Base-by-base conservation (phyloP, 2,797 vertebrate species). In the Cephalopachus bancanus region DNA sequence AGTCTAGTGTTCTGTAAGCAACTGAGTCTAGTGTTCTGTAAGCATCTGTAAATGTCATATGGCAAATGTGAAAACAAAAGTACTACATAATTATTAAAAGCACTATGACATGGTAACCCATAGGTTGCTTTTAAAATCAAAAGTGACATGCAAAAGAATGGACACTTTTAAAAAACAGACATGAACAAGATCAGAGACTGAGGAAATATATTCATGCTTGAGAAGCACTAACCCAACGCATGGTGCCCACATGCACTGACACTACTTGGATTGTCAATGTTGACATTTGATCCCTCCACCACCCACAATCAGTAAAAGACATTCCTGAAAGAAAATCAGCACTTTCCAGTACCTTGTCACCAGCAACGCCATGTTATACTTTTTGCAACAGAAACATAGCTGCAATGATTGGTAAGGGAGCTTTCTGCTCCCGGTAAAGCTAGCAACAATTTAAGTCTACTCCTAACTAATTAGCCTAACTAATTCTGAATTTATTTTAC, bases 111-210 rank as follows among this genome's bases (percentile, higher is more conserved):
- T 28, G 17, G 62, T 51, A 97, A 94, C 59, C 94, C 57, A 55
- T 7, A 83, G 55, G 74, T 53, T 87, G 11, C 76, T 94, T 81
- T 96, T 59, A 92, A 97, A 97, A 96, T 83, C 51, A 2, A 87
- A 97, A 93, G 62, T 65, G 91, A 92, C 74, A 91, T 96, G 89
- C 90, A 94, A 96, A 97, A 95, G 76, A 95, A 97, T 83, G 69
- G 67, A 94, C 75, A 28, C 28, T 72, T 92, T 97, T 71, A 87
- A 94, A 30, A 96, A 83, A 65, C 94, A 69, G 80, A 94, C 33
- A 84, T 33, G 30, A 33, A 95, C 19, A 96, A 65, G 74, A 94
- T 76, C 72, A 93, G 74, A 96, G 71, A 83, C 60, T 93, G 19
- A 95, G 62, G 67, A 97, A 91, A 96, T 59, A 51, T 59, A 89